Conservation (phyloP, 1,140 invertebrate species). For the Hyposmocoma kahamanoa region DNA sequence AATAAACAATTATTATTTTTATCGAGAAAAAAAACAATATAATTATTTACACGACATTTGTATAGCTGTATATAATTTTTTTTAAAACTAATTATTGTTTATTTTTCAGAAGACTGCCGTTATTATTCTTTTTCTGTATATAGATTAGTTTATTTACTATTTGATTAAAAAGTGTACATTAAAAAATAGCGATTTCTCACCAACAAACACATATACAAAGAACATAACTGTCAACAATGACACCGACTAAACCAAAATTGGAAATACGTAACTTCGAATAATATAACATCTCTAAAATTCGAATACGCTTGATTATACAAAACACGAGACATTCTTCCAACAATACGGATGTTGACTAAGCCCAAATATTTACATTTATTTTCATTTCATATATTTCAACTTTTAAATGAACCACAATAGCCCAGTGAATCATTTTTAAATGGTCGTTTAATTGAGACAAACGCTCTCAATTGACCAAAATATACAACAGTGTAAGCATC, state of each 20-base stretch:
- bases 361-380: conserved; percentile 52
- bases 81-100: conserved; percentile 44
- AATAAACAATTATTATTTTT: conserved; percentile 47
- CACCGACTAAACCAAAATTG: conserved; percentile 24
- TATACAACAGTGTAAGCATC: conserved; percentile 27
- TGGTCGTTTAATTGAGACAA: conserved; percentile 27
- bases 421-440: conserved; percentile 49
- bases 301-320: conserved; percentile 9
- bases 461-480: conserved; percentile 20
- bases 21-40: conserved; percentile 37
- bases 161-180: conserved; percentile 24
- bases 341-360: conserved; percentile 52
- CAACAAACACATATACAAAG: conserved; percentile 24
- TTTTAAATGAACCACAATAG: conserved; percentile 53
- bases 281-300: neutral
- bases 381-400: conserved; percentile 36
- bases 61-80: conserved; percentile 63
- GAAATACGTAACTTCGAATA: conserved; percentile 22
- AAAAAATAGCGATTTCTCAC: conserved; percentile 65
- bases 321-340: conserved; percentile 63
- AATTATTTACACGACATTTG: conserved; percentile 63
- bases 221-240: too few relatives aligned
- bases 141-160: conserved; percentile 34
- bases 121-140: conserved; percentile 51
- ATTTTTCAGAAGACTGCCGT: conserved; percentile 64